A percentile compares a stretch with the other conserved stretches of the same genome.
Evolutionary conservation across 37 sponge, comb jelly and placozoan species (phyloP).

Genomic region (Theonella swinhoei): DNA sequence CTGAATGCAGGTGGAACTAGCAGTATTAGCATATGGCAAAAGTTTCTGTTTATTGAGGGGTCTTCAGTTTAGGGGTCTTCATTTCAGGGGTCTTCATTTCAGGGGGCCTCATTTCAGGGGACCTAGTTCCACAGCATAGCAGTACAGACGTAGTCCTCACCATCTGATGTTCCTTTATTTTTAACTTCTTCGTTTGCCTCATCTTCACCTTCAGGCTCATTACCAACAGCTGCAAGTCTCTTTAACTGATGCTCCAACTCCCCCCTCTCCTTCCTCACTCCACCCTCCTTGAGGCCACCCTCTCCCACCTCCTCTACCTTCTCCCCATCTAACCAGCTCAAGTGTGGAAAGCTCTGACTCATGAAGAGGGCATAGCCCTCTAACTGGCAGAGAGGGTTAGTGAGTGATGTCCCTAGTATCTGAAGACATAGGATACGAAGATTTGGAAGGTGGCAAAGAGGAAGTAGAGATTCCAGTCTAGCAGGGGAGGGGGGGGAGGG

Average conservation of each 20-base stretch:
- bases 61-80: too few relatives aligned
- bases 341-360: conserved; percentile 4
- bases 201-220: neutral
- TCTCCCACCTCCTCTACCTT: conserved; percentile 4
- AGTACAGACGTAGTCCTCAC: too few relatives aligned
- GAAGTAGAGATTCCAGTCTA: conserved; percentile 30
- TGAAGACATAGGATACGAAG: conserved; percentile 20
- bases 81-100: neutral
- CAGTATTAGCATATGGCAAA: too few relatives aligned
- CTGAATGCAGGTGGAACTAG: neutral
- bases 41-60: too few relatives aligned
- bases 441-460: conserved; percentile 7
- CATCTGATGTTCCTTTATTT: too few relatives aligned
- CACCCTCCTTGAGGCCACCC: neutral
- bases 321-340: conserved; percentile 45
- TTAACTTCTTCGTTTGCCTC: too few relatives aligned
- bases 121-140: neutral
- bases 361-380: conserved; percentile 1
- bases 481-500: neutral
- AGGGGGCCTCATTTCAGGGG: too few relatives aligned
- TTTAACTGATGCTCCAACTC: neutral
- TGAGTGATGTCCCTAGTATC: neutral
- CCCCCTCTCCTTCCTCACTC: neutral
- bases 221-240: neutral
- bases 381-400: conserved; percentile 21